Percentiles rank a stretch among this genome's conserved stretches.
Evolutionary conservation across 2,113 vertebrate genomes (phyloP).

Genomic region (Prinia subflava): DNA sequence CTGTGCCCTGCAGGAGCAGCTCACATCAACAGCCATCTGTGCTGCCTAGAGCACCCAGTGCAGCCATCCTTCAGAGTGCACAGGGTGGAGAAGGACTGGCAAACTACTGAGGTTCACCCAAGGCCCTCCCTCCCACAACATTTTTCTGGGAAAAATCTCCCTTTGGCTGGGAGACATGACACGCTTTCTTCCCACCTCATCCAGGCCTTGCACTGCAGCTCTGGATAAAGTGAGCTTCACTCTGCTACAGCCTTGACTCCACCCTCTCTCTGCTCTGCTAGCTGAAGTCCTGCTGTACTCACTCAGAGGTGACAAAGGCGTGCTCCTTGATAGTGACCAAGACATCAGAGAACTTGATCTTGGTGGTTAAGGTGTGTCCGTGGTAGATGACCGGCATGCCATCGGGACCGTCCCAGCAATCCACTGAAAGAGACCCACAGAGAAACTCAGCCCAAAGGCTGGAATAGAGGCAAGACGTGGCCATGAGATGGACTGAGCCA

Average conservation of each 20-base stretch:
- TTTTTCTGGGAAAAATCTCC: background rate
- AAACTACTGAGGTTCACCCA: background rate
- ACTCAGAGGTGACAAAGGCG: slow-evolving; percentile 96
- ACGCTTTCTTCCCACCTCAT: fast-evolving
- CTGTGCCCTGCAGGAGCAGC: background rate
- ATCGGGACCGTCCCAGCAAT: slow-evolving; percentile 98
- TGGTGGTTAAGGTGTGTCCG: slow-evolving; percentile 96
- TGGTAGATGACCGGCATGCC: slow-evolving; percentile 99
- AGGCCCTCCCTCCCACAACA: background rate
- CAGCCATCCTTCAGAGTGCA: background rate
- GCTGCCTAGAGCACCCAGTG: background rate
- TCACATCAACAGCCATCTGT: fast-evolving
- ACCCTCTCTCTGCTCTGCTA: background rate
- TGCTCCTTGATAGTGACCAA: slow-evolving; percentile 96
- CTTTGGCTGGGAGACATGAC: background rate
- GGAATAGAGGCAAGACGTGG: background rate
- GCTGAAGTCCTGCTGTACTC: slow-evolving; percentile 63
- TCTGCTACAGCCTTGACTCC: background rate
- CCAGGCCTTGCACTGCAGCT: background rate
- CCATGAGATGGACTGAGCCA: background rate
- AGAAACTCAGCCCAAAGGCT: background rate
- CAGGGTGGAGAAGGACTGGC: background rate
- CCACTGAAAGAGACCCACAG: slow-evolving; percentile 79
- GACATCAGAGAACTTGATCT: slow-evolving; percentile 97
- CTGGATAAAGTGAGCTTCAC: background rate